Evolutionary conservation across 2,888 invertebrate genomes (phyloP), one percentile per base, ranked within the genome.

Genomic region (Lochmaea capreae): DNA sequence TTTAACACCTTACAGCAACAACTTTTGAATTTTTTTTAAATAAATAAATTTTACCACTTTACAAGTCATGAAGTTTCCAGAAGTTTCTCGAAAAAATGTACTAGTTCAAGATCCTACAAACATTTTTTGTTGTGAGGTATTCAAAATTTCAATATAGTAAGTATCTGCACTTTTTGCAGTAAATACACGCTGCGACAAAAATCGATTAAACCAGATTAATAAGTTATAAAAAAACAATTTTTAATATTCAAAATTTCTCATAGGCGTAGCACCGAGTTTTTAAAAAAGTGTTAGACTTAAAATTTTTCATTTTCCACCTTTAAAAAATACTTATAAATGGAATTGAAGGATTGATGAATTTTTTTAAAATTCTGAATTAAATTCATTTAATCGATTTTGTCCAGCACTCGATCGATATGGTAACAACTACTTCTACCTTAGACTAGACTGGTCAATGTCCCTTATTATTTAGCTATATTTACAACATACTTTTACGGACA

Each of bases 361-460:
- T 12, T 46, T 12, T 42, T 42, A 42, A 42, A 10, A 42, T 42
- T 42, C 8, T 10, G 10, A 42, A 8, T 42, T 1, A 10, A 42
- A 10, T 42, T 42, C 14, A 14, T 14, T 49, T 14, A 10, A 54
- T 54, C 54, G 54, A 18, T 54, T 54, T 16, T 54, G 3, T 16
- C 18, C 54, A 54, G 54, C 18, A 18, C 1, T 54, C 54, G 18
- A 52, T 4, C 16, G 49, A 66, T 26, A 52, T 66, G 49, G 65
- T 63, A 63, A 63, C 62, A 46, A 43, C 39, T 43, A 42, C n/a
- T 18, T 16, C 62, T 54, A 71, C 26, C 70, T 70, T 26, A 74
- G 74, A 76, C 76, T 76, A 74, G 74, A 76, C 74, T 76, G 76
- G 74, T 75, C 74, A 58, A 63, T 58, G 72, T 72, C 76, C 74